Evolutionary conservation across 2,113 vertebrate species (phyloP), one percentile per base, ranked within the genome.

Genomic region (Alosa alosa): DNA sequence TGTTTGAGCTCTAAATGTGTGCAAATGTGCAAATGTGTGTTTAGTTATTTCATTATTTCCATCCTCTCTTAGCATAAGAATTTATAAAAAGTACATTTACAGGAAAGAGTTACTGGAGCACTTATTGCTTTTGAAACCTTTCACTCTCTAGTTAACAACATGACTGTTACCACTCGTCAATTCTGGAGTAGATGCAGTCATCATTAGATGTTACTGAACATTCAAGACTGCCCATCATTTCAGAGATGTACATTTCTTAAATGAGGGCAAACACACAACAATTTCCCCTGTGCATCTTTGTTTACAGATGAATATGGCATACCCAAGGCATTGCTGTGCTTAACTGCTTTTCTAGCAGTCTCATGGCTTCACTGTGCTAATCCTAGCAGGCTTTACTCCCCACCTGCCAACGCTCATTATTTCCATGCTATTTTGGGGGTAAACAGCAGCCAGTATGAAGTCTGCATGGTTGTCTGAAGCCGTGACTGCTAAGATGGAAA

Each of bases 331-430:
- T 49, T 60, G n/a, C 25, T 84, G 20, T 41, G 55, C 81, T 55
- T 55, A 52, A 82, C 44, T 20, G 84, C 68, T 81, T 68, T 13
- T 10, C 72, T 78, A 6, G 72, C 39, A 72, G 81, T 39, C 86
- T 45, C 44, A 57, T 81, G 52, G 11, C n/a, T 81, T 50, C 72
- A 50, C 2, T 6, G 75, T 87, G 44, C 45, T 86, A 22, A 84
- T 88, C 45, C 17, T 36, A 64, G 55, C 84, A 86, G 45, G 75
- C 36, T 84, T 83, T 50, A 55, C 36, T 49, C 41, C 84, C 82
- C 64, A 83, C 84, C 82, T 81, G 82, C 50, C 87, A 83, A 17
- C 18, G 15, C 85, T 83, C 57, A 60, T 87, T 88, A 88, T 83
- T 86, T 84, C 82, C 82, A 84, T 84, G 84, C 85, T 82, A 84